Percentiles rank a stretch among this genome's conserved stretches.
Conservation (phyloP, 1,140 invertebrate genomes). For the Platyura marginata region DNA sequence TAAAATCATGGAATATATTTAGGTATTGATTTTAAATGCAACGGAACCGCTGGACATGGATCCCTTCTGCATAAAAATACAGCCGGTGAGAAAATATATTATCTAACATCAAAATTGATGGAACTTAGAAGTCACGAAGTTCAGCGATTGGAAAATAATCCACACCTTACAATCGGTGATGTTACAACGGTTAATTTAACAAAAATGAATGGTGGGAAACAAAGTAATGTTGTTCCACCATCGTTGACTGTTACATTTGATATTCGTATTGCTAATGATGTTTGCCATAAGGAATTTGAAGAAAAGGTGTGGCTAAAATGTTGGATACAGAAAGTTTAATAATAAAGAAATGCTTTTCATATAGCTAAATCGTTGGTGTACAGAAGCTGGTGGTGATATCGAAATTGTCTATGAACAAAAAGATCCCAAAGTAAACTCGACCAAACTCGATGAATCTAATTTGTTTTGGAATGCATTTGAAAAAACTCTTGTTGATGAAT, state of each 20-base stretch:
- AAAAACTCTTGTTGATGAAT: slow-evolving; percentile 34
- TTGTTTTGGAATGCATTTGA: slow-evolving; percentile 62
- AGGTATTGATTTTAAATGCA: slow-evolving; percentile 34
- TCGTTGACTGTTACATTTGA: slow-evolving; percentile 58
- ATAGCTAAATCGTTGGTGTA: slow-evolving; percentile 32
- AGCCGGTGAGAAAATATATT: slow-evolving; percentile 53
- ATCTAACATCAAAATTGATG: slow-evolving; percentile 54
- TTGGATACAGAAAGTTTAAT: slow-evolving; percentile 30
- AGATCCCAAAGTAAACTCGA: slow-evolving; percentile 33
- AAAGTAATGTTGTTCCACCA: slow-evolving; percentile 71
- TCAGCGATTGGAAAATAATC: slow-evolving; percentile 24
- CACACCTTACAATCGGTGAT: slow-evolving; percentile 44
- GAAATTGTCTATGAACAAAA: slow-evolving; percentile 27
- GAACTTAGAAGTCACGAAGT: slow-evolving; percentile 40
- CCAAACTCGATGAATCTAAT: slow-evolving; percentile 41
- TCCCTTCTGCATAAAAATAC: slow-evolving; percentile 52
- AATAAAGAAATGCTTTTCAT: slow-evolving; percentile 32
- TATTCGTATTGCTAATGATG: slow-evolving; percentile 47
- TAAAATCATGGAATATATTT: too few species aligned
- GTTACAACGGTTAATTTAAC: slow-evolving; percentile 74
- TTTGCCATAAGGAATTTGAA: slow-evolving; percentile 51
- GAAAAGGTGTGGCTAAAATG: slow-evolving; percentile 27
- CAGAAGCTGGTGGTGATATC: slow-evolving; percentile 33
- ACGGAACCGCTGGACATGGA: slow-evolving; percentile 62
- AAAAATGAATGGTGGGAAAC: slow-evolving; percentile 61